phyloP scores from a whole-genome alignment of 2,888 invertebrate genomes.

The Vannuccia rotundouncinata region DNA sequence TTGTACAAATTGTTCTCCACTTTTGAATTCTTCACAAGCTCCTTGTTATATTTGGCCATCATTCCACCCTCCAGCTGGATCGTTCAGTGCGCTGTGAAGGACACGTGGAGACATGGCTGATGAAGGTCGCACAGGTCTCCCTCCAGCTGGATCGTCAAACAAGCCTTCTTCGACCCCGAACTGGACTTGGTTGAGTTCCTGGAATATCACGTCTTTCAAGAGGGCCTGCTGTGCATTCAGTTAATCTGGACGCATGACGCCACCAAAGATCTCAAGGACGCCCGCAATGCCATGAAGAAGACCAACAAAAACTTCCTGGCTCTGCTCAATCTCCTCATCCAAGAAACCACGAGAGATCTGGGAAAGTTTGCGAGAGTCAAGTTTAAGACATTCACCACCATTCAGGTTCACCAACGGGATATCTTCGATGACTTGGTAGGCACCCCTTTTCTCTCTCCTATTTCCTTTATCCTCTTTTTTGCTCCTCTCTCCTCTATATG shows the following conservation, averaged over 20 bases:
- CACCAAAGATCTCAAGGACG: constrained; percentile 79
- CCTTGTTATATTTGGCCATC: no score
- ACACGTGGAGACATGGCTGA: constrained; percentile 84
- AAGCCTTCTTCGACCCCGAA: constrained; percentile 70
- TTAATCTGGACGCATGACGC: constrained; percentile 94
- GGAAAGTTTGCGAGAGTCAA: constrained; percentile 82
- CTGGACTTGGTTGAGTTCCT: constrained; percentile 71
- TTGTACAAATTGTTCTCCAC: no score
- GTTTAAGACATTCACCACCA: constrained; percentile 90
- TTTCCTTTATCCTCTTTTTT: no score
- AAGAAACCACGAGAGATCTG: constrained; percentile 86
- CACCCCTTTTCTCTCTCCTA: no score
- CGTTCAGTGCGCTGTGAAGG: constrained; percentile 66
- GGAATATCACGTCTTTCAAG: constrained; percentile 86
- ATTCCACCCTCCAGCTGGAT: no score
- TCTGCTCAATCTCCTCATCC: constrained; percentile 81
- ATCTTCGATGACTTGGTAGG: constrained; percentile 88
- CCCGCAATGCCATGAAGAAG: constrained; percentile 87
- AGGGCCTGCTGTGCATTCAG: constrained; percentile 86
- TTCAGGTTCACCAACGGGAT: constrained; percentile 92
- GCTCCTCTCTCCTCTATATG: no score
- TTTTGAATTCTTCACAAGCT: no score
- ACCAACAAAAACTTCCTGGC: constrained; percentile 89
- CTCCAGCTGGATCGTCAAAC: constrained; percentile 82
- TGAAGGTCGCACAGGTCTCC: constrained; percentile 77